Base-by-base conservation (phyloP, 1,140 invertebrate genomes). In the Caenorhabditis brenneri region DNA sequence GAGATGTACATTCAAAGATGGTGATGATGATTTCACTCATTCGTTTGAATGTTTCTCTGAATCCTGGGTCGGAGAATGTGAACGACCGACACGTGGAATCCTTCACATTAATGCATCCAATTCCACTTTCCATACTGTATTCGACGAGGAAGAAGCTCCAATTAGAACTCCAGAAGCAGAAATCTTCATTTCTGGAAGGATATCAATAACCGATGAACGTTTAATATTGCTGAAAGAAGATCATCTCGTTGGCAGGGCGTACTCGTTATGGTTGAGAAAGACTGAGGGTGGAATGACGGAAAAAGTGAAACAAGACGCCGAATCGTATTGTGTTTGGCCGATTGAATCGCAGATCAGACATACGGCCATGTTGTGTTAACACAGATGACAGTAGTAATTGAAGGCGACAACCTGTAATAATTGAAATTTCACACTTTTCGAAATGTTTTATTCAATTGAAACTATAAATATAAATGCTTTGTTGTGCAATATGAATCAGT, bases 341-440 rank as follows among this genome's bases (percentile, higher is more conserved):
- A 53, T 39, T 49, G 82, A 79, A 33, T 65, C 82, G 10, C 82
- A 83, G n/a, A 83, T 83, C 33, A 53, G 65, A 46, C 33, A 74
- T 42, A 74, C 65, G 4, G 65, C n/a, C 36, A 74, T 74, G 65
- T 31, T 74, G 36, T 74, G 80, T 53, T 81, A 86, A 33, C 85
- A 86, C 15, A 86, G 51, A 51, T 86, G 85, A 60, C 85, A 86
- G 81, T 86, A 86, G 22, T 83, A 86, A 42, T 86, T 86, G 82
- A 86, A 79, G 22, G 85, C 85, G n/a, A 86, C 85, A 1, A 85
- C 80, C 84, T 85, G 69, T 29, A 85, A 51, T n/a, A n/a, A n/a
- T n/a, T n/a, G n/a, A n/a, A n/a, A n/a, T n/a, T n/a, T n/a, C n/a
- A n/a, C n/a, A n/a, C n/a, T n/a, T n/a, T n/a, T n/a, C n/a, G n/a